phyloP scores from a whole-genome alignment of 2,797 vertebrate species.

The Rallus crepitans region DNA sequence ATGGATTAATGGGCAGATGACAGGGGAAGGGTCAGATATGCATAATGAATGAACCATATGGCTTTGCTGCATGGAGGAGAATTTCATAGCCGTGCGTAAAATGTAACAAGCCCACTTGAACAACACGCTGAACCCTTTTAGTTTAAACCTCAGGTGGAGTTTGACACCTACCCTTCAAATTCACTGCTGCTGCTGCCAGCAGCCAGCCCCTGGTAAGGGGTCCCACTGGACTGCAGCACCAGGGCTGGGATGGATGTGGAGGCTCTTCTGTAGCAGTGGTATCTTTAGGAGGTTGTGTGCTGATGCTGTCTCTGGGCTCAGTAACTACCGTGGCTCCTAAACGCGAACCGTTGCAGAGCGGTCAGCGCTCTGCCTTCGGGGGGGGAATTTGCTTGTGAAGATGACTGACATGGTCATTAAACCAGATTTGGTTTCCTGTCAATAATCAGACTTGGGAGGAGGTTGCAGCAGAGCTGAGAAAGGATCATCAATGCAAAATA shows the following conservation, averaged over 20 bases:
- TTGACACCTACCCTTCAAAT: background rate
- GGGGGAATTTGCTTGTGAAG: background rate
- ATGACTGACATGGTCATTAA: background rate
- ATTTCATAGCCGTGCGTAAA: background rate
- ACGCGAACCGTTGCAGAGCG: fast-evolving
- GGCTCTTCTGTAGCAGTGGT: background rate
- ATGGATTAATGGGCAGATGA: constrained; percentile 41
- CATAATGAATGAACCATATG: constrained; percentile 52
- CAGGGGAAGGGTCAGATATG: constrained; percentile 22
- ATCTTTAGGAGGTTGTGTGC: background rate
- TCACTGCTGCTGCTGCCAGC: background rate
- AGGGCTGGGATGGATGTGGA: background rate
- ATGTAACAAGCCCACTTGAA: background rate
- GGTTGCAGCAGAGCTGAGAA: background rate
- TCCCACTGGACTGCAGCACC: fast-evolving
- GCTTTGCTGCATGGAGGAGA: background rate
- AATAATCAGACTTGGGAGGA: background rate
- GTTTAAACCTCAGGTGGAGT: background rate
- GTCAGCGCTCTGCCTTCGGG: fast-evolving
- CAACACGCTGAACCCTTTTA: background rate
- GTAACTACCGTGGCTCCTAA: background rate
- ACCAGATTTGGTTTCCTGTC: background rate
- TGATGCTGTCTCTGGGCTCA: background rate
- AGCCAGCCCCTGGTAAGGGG: background rate
- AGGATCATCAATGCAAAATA: background rate